phyloP scores from a whole-genome alignment of 2,113 vertebrate species.

The Eira barbara region DNA sequence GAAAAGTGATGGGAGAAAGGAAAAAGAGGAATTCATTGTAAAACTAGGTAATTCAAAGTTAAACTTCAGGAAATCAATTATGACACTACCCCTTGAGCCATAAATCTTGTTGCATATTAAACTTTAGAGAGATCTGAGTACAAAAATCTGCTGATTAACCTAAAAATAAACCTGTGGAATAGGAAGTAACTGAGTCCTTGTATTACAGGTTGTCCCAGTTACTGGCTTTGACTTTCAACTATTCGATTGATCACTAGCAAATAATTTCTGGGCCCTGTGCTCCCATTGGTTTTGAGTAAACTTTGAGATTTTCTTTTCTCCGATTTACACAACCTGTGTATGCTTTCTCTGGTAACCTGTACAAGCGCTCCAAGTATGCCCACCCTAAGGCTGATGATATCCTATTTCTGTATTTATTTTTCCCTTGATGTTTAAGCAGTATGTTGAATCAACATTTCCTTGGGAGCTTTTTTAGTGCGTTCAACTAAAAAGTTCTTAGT shows the following conservation, averaged over 20 bases:
- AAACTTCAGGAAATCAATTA: background rate
- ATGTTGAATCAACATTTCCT: background rate
- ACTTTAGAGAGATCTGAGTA: background rate
- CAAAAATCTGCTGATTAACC: background rate
- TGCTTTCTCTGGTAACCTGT: background rate
- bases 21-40: background rate
- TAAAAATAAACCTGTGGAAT: background rate
- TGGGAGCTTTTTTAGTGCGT: background rate
- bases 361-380: background rate
- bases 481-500: conserved; percentile 4
- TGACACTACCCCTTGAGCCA: background rate
- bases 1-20: background rate
- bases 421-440: conserved; percentile 43
- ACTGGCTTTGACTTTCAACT: background rate
- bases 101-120: background rate
- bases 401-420: conserved; percentile 36
- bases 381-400: background rate
- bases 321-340: background rate
- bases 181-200: background rate
- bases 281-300: background rate
- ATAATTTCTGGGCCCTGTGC: background rate
- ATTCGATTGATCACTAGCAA: background rate
- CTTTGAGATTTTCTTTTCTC: background rate
- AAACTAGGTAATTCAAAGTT: conserved; percentile 10
- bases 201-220: background rate